Percentiles rank a stretch among this genome's conserved stretches.
These are phyloP conservation scores for Pelecanus crispus DNA, from an alignment of 2,113 vertebrate genomes.

Conservation along the genomic window DNA sequence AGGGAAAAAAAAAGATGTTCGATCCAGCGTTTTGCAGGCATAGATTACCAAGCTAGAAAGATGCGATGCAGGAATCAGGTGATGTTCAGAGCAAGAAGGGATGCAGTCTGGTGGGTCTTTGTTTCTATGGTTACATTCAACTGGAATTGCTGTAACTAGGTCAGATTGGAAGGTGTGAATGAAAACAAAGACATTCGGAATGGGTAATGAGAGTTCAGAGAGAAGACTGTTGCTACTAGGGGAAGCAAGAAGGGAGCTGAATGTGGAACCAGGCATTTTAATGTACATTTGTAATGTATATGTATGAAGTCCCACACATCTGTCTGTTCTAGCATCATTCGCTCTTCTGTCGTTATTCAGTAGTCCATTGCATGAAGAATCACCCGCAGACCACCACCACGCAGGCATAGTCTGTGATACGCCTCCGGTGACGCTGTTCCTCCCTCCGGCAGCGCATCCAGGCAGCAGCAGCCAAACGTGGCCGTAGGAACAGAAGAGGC, in stretches of 20 bases:
- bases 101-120: not conserved
- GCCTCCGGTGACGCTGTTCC: not conserved
- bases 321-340: not conserved
- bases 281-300: accelerated
- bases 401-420: too few relatives aligned
- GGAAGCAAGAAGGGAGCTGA: not conserved
- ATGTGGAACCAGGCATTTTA: not conserved
- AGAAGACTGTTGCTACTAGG: not conserved
- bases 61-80: not conserved
- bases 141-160: conserved; percentile 13
- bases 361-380: not conserved
- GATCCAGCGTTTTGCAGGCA: not conserved
- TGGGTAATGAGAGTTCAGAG: not conserved
- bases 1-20: accelerated
- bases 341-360: not conserved
- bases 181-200: not conserved
- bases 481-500: not conserved
- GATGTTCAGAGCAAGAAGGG: not conserved
- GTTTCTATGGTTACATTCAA: conserved; percentile 53
- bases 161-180: conserved; percentile 29
- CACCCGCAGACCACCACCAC: not conserved
- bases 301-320: not conserved
- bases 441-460: not conserved
- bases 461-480: not conserved
- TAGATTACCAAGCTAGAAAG: not conserved